Conservation (phyloP, 2,888 invertebrate species). For the Hirtodrosophila confusa region DNA sequence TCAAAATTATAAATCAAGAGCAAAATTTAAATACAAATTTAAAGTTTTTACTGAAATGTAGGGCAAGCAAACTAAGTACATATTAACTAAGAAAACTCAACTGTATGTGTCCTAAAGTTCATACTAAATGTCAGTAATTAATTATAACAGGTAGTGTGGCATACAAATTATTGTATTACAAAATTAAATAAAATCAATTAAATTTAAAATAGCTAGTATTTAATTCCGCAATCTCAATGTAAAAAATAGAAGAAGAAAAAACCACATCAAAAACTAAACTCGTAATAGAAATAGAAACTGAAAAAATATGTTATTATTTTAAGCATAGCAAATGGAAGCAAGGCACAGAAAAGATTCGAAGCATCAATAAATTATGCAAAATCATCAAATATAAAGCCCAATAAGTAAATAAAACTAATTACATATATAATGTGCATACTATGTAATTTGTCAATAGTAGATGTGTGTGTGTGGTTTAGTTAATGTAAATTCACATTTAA, state of each 20-base stretch:
- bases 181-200: constrained; percentile 32
- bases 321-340: constrained; percentile 57
- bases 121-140: constrained; percentile 62
- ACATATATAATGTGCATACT: constrained; percentile 34
- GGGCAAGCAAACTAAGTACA: constrained; percentile 12
- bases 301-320: constrained; percentile 8
- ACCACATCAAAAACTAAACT: constrained; percentile 2
- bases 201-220: constrained; percentile 58
- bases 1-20: constrained; percentile 59
- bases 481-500: constrained; percentile 69
- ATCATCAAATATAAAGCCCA: constrained; percentile 30
- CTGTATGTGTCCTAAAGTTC: constrained; percentile 71
- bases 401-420: constrained; percentile 46
- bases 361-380: constrained; percentile 22
- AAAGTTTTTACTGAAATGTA: constrained; percentile 37
- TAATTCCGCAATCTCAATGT: constrained; percentile 73
- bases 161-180: constrained; percentile 54
- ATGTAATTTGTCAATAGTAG: constrained; percentile 62
- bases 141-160: constrained; percentile 35
- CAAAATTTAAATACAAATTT: constrained; percentile 40
- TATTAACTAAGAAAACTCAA: constrained; percentile 55
- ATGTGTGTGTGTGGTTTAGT: constrained; percentile 57
- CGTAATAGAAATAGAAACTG: constrained; percentile 11
- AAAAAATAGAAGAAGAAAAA: constrained; percentile 8
- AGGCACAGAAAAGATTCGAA: constrained; percentile 33